These are phyloP conservation scores for Saccostrea cuccullata DNA, from an alignment of 1,140 invertebrate genomes.

Conservation along the genomic window DNA sequence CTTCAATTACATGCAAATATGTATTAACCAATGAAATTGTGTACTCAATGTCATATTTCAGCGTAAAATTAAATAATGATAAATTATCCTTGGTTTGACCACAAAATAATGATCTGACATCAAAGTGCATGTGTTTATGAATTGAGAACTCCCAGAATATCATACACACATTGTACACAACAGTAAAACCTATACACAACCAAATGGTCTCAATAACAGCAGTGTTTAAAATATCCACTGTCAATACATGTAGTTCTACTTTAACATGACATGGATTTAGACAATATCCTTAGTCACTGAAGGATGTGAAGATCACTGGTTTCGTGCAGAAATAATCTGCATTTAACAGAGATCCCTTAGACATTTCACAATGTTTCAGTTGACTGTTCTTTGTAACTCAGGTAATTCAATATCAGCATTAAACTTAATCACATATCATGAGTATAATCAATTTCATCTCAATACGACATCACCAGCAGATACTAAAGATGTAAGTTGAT, in stretches of 20 bases:
- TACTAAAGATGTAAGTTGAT: not conserved
- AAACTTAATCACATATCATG: not conserved
- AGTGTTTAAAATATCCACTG: not conserved
- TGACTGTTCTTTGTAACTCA: not conserved
- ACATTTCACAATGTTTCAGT: not conserved
- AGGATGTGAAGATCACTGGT: not conserved
- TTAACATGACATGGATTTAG: not conserved
- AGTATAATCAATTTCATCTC: not conserved
- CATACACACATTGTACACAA: not conserved
- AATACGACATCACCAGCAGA: not conserved
- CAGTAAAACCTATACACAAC: conserved; percentile 26
- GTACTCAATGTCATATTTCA: too few species aligned
- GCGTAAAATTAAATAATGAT: too few species aligned
- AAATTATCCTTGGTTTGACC: not conserved
- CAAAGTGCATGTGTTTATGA: not conserved
- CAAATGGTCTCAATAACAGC: not conserved
- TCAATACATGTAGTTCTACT: not conserved
- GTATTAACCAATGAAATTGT: too few species aligned
- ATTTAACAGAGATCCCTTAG: not conserved
- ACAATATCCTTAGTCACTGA: not conserved
- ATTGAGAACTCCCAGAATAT: not conserved
- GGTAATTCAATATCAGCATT: not conserved
- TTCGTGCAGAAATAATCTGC: not conserved
- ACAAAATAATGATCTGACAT: not conserved
- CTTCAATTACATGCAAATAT: too few species aligned